Evolutionary conservation across 2,888 invertebrate genomes (phyloP).

Genomic region (Drosophila kanekoi): DNA sequence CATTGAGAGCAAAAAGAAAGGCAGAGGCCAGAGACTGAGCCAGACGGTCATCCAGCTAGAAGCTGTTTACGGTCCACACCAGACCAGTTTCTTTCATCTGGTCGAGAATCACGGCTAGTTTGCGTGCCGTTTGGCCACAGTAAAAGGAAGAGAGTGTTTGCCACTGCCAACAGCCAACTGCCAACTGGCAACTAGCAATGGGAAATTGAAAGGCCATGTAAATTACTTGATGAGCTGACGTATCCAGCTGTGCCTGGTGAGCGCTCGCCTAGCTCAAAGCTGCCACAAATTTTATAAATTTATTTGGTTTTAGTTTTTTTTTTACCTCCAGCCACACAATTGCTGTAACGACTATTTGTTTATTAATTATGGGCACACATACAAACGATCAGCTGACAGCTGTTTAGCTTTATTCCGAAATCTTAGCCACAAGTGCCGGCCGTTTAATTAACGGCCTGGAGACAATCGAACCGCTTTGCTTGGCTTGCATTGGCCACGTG

Average conservation of each 20-base stretch:
- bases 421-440: constrained; percentile 38
- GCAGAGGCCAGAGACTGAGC: constrained; percentile 14
- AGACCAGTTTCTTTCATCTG: constrained; percentile 58
- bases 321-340: constrained; percentile 42
- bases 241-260: constrained; percentile 72
- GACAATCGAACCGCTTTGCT: constrained; percentile 66
- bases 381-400: constrained; percentile 29
- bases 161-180: constrained; percentile 42
- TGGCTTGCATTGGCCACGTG: constrained; percentile 38
- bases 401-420: constrained; percentile 26
- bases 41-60: constrained; percentile 43
- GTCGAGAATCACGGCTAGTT: constrained; percentile 75
- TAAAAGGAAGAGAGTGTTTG: constrained; percentile 80
- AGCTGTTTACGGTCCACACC: constrained; percentile 15
- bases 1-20: constrained; percentile 59
- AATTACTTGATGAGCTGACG: constrained; percentile 72
- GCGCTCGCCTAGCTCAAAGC: constrained; percentile 45
- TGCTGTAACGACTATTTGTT: constrained; percentile 69
- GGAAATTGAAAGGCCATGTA: constrained; percentile 79
- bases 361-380: constrained; percentile 69
- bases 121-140: constrained; percentile 72
- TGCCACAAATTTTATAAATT: constrained; percentile 62
- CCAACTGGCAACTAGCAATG: constrained; percentile 44
- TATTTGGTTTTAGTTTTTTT: constrained; percentile 9
- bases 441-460: constrained; percentile 61